phyloP scores from a whole-genome alignment of 2,797 vertebrate genomes.

The Trachurus trachurus region DNA sequence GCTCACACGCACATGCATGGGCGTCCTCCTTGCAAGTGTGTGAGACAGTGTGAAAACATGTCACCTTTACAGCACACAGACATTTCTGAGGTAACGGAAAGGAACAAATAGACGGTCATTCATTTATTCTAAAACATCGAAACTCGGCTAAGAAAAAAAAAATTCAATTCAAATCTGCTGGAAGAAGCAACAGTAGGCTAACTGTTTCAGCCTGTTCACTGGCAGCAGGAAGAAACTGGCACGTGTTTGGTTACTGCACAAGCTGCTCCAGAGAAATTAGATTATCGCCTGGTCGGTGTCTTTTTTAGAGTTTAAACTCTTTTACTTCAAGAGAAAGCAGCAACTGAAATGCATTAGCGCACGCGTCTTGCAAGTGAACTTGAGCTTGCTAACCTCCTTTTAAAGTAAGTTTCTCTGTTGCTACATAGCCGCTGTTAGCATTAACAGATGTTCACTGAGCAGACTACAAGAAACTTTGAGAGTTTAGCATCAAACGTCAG shows the following conservation, averaged over 20 bases:
- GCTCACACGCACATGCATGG: background rate
- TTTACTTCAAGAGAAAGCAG: slow-evolving; percentile 38
- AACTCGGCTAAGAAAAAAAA: background rate
- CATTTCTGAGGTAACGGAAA: background rate
- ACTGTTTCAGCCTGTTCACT: slow-evolving; percentile 20
- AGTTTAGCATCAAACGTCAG: no score
- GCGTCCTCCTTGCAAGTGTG: background rate
- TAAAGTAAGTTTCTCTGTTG: no score
- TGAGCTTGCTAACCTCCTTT: slow-evolving; percentile 11
- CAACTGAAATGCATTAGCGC: slow-evolving; percentile 27
- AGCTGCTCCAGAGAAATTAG: slow-evolving; percentile 54
- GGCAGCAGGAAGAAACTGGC: slow-evolving; percentile 19
- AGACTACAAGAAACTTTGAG: no score
- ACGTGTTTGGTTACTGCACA: slow-evolving; percentile 47
- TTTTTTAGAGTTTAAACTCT: slow-evolving; percentile 34
- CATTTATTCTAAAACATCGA: background rate
- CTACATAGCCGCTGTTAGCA: no score
- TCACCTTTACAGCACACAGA: background rate
- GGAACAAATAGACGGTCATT: background rate
- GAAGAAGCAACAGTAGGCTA: slow-evolving; percentile 22
- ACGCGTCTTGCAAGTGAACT: slow-evolving; percentile 6
- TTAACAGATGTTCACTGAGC: no score
- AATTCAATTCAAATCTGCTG: slow-evolving; percentile 26
- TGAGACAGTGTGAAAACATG: background rate
- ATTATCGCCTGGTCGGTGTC: slow-evolving; percentile 38